A percentile compares a stretch with the other conserved stretches of the same genome.
These are phyloP conservation scores for Cynopterus brachyotis DNA, from an alignment of 2,113 vertebrate species.

Conservation along the genomic window DNA sequence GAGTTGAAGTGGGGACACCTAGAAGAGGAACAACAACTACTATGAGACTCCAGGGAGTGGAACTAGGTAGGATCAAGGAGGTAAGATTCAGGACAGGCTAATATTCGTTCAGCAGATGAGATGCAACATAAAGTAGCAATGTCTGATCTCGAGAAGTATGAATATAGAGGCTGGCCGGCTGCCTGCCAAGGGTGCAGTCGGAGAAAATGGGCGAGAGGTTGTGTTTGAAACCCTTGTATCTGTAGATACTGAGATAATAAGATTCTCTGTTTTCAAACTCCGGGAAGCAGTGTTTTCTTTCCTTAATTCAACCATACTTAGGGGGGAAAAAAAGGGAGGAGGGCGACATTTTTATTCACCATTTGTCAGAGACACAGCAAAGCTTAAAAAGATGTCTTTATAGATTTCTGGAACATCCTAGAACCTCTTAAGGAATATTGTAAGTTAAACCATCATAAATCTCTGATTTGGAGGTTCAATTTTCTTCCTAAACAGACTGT, in stretches of 20 bases:
- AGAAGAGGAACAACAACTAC: neutral
- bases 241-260: neutral
- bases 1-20: neutral
- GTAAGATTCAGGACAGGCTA: neutral
- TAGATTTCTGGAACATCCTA: neutral
- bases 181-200: neutral
- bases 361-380: neutral
- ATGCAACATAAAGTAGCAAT: fast-evolving
- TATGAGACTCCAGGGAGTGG: neutral
- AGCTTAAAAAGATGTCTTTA: neutral
- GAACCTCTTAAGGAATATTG: neutral
- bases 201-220: neutral
- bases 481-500: neutral
- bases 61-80: neutral
- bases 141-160: neutral
- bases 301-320: neutral
- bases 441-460: neutral
- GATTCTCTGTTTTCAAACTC: neutral
- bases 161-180: neutral
- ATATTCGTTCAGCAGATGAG: neutral
- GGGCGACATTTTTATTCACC: neutral
- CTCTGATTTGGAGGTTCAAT: neutral
- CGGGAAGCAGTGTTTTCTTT: neutral
- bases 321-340: neutral
- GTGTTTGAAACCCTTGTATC: neutral